Base-by-base conservation (phyloP, 1,140 invertebrate species). In the Phthorimaea operculella region DNA sequence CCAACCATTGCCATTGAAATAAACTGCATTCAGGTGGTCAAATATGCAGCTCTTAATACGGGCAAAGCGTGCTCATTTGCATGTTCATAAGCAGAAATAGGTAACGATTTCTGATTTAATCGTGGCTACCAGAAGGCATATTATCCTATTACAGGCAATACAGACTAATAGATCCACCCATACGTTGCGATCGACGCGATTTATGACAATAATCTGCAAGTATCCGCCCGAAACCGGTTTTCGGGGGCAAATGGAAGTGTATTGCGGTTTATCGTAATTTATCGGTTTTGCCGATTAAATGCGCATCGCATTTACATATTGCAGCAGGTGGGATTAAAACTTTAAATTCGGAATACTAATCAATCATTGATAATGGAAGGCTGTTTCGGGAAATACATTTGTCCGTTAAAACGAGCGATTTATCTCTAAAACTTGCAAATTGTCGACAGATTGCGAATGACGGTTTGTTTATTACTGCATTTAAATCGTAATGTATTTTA, bases 201-300 rank as follows among this genome's bases (percentile, higher is more conserved):
- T 75, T 77, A 82, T 82, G 72, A 73, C 74, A 68, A 78, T 79
- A 81, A 78, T 79, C 67, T 74, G 64, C 57, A 63, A 66, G 57
- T 70, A 57, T 63, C 61, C 62, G 57, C 53, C 65, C 64, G 64
- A 68, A 72, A 68, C 57, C 60, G 59, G 57, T 64, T 63, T 68
- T 65, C 52, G 42, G 60, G 58, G 52, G 54, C 64, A 57, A 61
- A 74, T 71, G 72, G 65, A 74, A 67, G 66, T 67, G 61, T 59
- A 59, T 61, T 61, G 58, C 52, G 52, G 55, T 61, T 62, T 66
- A 54, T 62, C 60, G 42, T 66, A 70, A 77, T 75, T 72, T 75
- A 77, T 77, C 62, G 21, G 63, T 69, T 58, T 62, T 54, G 52
- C 52, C 49, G 51, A 53, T 54, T 58, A 33, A 53, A 57, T 59